Percentiles rank a stretch among this genome's conserved stretches.
Conservation (phyloP, 2,888 invertebrate species). For the Sphinx pinastri region DNA sequence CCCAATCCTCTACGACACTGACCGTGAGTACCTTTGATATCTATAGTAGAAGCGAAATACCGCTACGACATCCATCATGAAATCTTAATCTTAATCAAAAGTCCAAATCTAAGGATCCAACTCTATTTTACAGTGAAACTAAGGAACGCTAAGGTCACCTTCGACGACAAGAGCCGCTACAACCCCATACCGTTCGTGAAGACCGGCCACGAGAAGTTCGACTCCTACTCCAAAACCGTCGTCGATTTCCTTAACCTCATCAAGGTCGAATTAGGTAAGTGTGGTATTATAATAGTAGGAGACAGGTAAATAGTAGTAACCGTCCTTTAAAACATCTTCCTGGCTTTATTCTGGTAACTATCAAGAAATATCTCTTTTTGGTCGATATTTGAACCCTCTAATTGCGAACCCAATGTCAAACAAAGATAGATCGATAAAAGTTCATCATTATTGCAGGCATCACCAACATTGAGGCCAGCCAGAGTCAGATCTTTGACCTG, state of each 20-base stretch:
- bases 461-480: conserved; percentile 85
- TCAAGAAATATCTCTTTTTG: too few relatives aligned
- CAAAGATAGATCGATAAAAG: not conserved
- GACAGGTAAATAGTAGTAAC: too few relatives aligned
- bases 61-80: not conserved
- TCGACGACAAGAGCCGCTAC: conserved; percentile 65
- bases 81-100: not conserved
- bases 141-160: conserved; percentile 68
- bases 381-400: too few relatives aligned
- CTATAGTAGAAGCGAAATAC: not conserved
- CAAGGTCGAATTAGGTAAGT: conserved; percentile 56
- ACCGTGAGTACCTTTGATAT: conserved; percentile 58
- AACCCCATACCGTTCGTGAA: conserved; percentile 44
- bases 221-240: conserved; percentile 41
- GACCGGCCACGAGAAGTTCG: conserved; percentile 48
- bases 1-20: conserved; percentile 74
- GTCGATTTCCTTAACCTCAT: conserved; percentile 47
- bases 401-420: not conserved
- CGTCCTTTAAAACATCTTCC: too few relatives aligned
- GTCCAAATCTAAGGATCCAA: not conserved
- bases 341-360: too few relatives aligned
- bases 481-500: conserved; percentile 85
- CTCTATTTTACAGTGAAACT: conserved; percentile 65
- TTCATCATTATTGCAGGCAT: conserved; percentile 64
- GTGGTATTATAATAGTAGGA: not conserved